Conservation (phyloP, 2,797 vertebrate species). For the Lithobates pipiens region DNA sequence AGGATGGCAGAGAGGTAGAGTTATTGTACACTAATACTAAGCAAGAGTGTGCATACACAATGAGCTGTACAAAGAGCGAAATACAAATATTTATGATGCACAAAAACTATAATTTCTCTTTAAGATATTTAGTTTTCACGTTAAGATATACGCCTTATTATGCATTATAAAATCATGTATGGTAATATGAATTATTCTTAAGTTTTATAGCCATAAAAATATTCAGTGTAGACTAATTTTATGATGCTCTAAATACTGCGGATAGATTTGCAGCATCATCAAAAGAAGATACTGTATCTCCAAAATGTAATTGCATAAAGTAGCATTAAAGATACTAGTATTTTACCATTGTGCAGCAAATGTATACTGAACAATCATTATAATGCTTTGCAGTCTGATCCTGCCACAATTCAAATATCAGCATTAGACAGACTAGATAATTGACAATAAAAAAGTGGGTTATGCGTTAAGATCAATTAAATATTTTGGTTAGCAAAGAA, state of each 20-base stretch:
- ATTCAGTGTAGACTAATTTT: not conserved
- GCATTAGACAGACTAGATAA: not conserved
- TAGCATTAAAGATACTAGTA: not conserved
- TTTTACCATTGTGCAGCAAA: not conserved
- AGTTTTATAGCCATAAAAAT: not conserved
- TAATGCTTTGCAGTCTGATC: not conserved
- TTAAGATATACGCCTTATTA: not conserved
- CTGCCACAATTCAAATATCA: not conserved
- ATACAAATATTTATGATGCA: too few species aligned
- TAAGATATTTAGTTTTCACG: not conserved
- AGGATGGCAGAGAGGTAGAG: too few species aligned
- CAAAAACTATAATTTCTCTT: too few species aligned
- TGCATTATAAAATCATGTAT: not conserved
- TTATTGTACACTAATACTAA: too few species aligned
- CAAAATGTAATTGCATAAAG: not conserved
- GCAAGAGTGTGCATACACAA: too few species aligned
- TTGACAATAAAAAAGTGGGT: constrained; percentile 20
- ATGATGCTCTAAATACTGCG: not conserved
- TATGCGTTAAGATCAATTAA: not conserved
- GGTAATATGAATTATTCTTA: not conserved
- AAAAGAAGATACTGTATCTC: not conserved
- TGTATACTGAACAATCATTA: not conserved
- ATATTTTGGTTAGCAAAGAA: not conserved
- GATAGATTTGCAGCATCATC: not conserved
- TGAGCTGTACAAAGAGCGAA: too few species aligned